Evolutionary conservation across 2,113 vertebrate species (phyloP).

Genomic region (Chionodraco myersi): DNA sequence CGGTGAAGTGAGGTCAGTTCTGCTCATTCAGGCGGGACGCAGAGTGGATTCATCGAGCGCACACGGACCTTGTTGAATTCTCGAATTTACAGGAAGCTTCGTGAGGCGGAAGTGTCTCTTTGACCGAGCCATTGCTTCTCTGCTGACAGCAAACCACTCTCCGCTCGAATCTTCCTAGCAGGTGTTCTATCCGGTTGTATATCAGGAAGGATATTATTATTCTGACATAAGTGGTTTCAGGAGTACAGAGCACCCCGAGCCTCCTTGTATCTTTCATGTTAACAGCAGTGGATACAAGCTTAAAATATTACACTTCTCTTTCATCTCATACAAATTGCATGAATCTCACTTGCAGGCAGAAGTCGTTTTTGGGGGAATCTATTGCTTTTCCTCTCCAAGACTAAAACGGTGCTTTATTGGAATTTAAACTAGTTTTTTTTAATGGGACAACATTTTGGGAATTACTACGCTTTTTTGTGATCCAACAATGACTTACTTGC

Average conservation of each 20-base stretch:
- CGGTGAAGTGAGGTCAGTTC: slow-evolving; percentile 52
- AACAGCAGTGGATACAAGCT: slow-evolving; percentile 44
- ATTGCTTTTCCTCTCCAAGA: slow-evolving; percentile 22
- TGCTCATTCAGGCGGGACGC: slow-evolving; percentile 60
- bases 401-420: slow-evolving; percentile 16
- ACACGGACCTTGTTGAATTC: slow-evolving; percentile 45
- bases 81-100: slow-evolving; percentile 59
- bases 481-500: neutral
- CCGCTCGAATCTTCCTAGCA: slow-evolving; percentile 22
- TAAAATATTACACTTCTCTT: slow-evolving; percentile 39
- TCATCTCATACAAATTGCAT: slow-evolving; percentile 53
- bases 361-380: slow-evolving; percentile 46
- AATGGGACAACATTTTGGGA: slow-evolving; percentile 45
- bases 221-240: slow-evolving; percentile 47
- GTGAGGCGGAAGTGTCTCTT: slow-evolving; percentile 42
- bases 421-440: slow-evolving; percentile 42
- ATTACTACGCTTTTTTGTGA: slow-evolving; percentile 33
- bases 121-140: slow-evolving; percentile 31
- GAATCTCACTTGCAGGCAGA: slow-evolving; percentile 43
- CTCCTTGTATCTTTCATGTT: slow-evolving; percentile 61
- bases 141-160: slow-evolving; percentile 13
- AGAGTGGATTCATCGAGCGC: slow-evolving; percentile 51
- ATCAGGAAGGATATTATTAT: slow-evolving; percentile 27
- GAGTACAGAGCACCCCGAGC: neutral
- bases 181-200: slow-evolving; percentile 39